Evolutionary conservation across 35 echinoderm and acorn worm genomes (phyloP).

Genomic region (Heliocidaris erythrogramma): DNA sequence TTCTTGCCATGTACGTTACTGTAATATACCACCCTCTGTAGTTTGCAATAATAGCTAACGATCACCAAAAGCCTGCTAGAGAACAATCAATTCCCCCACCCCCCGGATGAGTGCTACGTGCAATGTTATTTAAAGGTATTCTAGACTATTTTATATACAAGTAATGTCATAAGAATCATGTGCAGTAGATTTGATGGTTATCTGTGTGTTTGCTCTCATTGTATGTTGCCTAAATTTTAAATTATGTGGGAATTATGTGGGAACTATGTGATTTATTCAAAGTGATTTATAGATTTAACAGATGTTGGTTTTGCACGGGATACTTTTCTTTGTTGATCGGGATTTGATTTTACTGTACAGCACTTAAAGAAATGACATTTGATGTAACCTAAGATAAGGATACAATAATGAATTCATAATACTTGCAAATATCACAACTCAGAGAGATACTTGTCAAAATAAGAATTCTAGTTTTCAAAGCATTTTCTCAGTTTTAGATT

Average conservation of each 20-base stretch:
- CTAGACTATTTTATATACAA: constrained; percentile 9
- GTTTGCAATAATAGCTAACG: not conserved
- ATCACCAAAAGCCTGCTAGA: not conserved
- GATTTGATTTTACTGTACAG: not conserved
- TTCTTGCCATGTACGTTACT: not conserved
- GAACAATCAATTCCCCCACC: not conserved
- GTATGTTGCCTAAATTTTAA: not conserved
- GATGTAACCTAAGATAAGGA: not conserved
- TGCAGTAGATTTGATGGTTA: not conserved
- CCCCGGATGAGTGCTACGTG: not conserved
- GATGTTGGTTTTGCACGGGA: not conserved
- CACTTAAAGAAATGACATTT: not conserved
- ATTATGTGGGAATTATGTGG: not conserved
- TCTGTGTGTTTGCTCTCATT: not conserved
- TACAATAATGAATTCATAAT: not conserved
- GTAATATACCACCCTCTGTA: not conserved
- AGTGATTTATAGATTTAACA: not conserved
- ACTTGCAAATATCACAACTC: not conserved
- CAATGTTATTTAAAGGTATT: not conserved
- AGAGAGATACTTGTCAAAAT: not conserved
- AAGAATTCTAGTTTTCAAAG: not conserved
- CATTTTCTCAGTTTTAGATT: not conserved
- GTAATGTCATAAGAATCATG: not conserved
- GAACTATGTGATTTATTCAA: not conserved
- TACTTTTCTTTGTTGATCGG: not conserved